A percentile compares a stretch with the other conserved stretches of the same genome.
Conservation (phyloP, 2,797 vertebrate species). For the Clarias pachynema region DNA sequence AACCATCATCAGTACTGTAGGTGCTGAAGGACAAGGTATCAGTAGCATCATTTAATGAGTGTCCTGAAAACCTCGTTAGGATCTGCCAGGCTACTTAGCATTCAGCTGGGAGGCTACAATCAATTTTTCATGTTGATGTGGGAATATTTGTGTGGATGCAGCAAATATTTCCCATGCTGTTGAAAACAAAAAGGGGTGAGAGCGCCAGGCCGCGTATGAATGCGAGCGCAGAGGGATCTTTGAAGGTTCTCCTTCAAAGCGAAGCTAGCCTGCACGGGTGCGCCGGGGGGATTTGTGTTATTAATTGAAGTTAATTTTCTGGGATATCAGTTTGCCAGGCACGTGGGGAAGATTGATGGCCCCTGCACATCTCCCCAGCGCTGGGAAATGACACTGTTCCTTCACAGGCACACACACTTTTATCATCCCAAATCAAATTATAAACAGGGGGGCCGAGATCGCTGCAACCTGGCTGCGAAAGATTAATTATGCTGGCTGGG, state of each 20-base stretch:
- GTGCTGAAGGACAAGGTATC: constrained; percentile 40
- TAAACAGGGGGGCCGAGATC: constrained; percentile 98
- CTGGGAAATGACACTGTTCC: constrained; percentile 90
- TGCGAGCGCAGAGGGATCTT: constrained; percentile 92
- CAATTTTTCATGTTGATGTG: constrained; percentile 59
- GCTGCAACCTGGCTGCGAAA: constrained; percentile 94
- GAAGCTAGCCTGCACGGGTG: constrained; percentile 72
- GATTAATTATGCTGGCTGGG: constrained; percentile 97
- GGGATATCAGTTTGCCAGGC: constrained; percentile 98
- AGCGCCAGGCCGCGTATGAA: constrained; percentile 81
- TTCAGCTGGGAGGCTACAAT: constrained; percentile 45
- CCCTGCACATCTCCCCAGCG: constrained; percentile 91
- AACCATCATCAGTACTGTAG: constrained; percentile 21
- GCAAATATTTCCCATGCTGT: constrained; percentile 77
- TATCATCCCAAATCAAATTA: constrained; percentile 99
- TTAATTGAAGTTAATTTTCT: constrained; percentile 99
- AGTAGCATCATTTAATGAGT: constrained; percentile 44
- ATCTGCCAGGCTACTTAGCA: constrained; percentile 40
- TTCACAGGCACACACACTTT: constrained; percentile 82
- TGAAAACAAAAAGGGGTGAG: constrained; percentile 76
- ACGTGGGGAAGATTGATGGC: constrained; percentile 99
- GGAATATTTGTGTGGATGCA: constrained; percentile 59
- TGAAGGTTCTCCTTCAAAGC: constrained; percentile 99
- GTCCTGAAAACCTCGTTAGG: constrained; percentile 46
- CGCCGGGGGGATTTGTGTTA: constrained; percentile 94